Evolutionary conservation across 2,888 invertebrate genomes (phyloP).

Genomic region (Alcis repandata): DNA sequence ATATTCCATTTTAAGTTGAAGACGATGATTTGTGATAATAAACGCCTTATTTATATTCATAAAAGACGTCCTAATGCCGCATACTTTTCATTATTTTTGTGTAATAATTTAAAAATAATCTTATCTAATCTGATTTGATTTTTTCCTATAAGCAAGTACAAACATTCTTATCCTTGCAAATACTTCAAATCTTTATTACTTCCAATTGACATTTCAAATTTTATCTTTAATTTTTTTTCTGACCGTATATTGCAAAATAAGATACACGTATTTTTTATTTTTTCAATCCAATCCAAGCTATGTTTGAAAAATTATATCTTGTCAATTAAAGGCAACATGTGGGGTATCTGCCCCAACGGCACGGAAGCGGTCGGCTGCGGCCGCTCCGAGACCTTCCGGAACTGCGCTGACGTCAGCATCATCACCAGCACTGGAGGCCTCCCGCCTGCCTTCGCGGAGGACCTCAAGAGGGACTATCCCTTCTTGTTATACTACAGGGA

Average conservation of each 20-base stretch:
- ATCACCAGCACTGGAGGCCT: conserved; percentile 92
- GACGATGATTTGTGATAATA: conserved; percentile 9
- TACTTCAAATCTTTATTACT: not conserved
- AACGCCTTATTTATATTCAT: not conserved
- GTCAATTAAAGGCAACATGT: conserved; percentile 91
- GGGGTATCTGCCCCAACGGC: conserved; percentile 95
- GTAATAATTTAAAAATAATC: not conserved
- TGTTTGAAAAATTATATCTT: too few species aligned
- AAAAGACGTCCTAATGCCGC: not conserved
- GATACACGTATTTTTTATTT: too few species aligned
- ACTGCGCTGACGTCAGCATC: conserved; percentile 95
- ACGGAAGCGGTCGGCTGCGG: conserved; percentile 96
- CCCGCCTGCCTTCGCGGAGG: conserved; percentile 89
- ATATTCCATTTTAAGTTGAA: conserved; percentile 21
- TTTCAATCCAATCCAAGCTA: too few species aligned
- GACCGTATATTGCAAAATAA: too few species aligned
- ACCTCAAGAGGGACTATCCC: conserved; percentile 88
- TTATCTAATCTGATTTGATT: not conserved
- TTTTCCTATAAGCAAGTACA: too few species aligned
- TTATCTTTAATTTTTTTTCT: too few species aligned
- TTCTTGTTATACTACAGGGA: conserved; percentile 93
- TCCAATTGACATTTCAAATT: too few species aligned
- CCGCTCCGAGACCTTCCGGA: conserved; percentile 95
- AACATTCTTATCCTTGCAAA: not conserved
- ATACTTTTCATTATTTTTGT: not conserved